Base-by-base conservation (phyloP, 2,888 invertebrate genomes). In the Microctonus hyperodae region DNA sequence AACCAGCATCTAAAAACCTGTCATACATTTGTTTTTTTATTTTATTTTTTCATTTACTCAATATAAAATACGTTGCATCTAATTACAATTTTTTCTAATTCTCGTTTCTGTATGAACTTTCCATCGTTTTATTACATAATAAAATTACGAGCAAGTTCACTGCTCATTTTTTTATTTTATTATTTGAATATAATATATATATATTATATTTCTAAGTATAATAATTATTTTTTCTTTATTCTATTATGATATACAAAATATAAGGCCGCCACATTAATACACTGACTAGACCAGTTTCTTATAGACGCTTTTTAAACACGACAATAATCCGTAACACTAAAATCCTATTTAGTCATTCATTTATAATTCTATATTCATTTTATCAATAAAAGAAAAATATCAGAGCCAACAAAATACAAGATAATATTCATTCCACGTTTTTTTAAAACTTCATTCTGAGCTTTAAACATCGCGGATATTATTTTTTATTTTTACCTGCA, bases 241-340 rank as follows among this genome's bases (percentile, higher is more conserved):
- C 72, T 73, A 72, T 72, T 77, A 79, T 75, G 75, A 81, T 79
- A 78, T 83, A 83, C 74, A 82, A 83, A 83, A 83, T 81, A 83
- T 83, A 83, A 83, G 83, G 83, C 83, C 83, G 83, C 83, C 83
- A 80, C 81, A 78, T 81, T 81, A 79, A 81, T 83, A 82, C 82
- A 83, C 82, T 82, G 83, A 83, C 83, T 83, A 83, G 83, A 83
- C 82, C 83, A 83, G 79, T 78, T 79, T 76, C 75, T 77, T 75
- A 73, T 73, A 76, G 73, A 76, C 70, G 71, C 68, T 73, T 68
- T 68, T 71, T 68, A 70, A 67, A 70, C 63, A 73, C 64, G 69
- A 69, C 67, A 69, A 72, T 70, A 66, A 56, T 72, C 44, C 68
- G 50, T 58, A 58, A 13, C 64, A 64, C 67, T 71, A 59, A 58